Evolutionary conservation across 2,888 invertebrate species (phyloP).

Genomic region (Calameuta idolon): DNA sequence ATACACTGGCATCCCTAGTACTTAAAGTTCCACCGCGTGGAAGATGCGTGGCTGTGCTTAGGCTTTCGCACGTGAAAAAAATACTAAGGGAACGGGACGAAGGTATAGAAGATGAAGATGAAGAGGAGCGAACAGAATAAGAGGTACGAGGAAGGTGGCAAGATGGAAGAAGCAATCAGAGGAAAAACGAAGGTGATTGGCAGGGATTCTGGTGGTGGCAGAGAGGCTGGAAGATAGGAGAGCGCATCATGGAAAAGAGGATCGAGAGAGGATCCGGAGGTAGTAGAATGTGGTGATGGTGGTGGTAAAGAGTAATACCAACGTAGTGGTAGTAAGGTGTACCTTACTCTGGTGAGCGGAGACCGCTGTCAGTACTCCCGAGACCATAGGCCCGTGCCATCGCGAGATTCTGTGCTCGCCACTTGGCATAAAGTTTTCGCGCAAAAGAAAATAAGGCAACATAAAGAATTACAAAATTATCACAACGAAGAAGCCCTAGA

Average conservation of each 20-base stretch:
- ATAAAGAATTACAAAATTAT: background rate
- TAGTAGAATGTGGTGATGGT: conserved; percentile 22
- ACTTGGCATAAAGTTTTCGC: background rate
- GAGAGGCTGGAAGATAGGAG: conserved; percentile 19
- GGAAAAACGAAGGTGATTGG: conserved; percentile 47
- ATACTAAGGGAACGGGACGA: background rate
- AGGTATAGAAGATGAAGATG: background rate
- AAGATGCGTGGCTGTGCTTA: background rate
- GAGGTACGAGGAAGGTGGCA: conserved; percentile 1
- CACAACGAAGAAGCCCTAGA: background rate
- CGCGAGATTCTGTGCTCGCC: conserved; percentile 42
- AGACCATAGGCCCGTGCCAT: conserved; percentile 56
- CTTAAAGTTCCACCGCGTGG: background rate
- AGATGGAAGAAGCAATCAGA: conserved; percentile 14
- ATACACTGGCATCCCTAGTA: background rate
- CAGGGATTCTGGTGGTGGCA: conserved; percentile 10
- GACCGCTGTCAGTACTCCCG: conserved; percentile 57
- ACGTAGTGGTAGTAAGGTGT: conserved; percentile 48
- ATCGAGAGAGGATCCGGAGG: conserved; percentile 11
- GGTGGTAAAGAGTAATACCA: conserved; percentile 45
- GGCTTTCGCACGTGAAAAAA: background rate
- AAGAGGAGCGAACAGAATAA: background rate
- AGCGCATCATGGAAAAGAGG: conserved; percentile 23
- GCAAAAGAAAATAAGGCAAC: background rate
- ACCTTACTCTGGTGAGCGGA: conserved; percentile 58